phyloP scores from a whole-genome alignment of 2,888 invertebrate species.

The Thymelicus acteon region DNA sequence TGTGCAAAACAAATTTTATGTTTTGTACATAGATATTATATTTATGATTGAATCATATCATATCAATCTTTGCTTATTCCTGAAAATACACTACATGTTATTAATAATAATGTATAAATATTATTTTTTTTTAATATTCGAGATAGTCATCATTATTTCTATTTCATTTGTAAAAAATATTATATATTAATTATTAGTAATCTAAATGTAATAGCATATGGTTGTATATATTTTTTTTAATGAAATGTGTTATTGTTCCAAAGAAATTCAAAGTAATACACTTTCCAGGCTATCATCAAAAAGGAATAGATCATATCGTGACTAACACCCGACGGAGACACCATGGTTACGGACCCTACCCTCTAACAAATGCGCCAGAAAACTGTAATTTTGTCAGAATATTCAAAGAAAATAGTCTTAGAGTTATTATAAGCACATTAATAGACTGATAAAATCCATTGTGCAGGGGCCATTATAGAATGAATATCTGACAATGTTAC shows the following conservation, averaged over 20 bases:
- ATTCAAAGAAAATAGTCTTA: slow-evolving; percentile 29
- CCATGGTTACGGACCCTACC: slow-evolving; percentile 51
- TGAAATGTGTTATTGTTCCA: slow-evolving; percentile 9
- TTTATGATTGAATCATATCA: no score
- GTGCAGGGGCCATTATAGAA: slow-evolving; percentile 16
- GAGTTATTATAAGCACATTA: background rate
- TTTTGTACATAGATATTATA: no score
- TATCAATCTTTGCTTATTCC: no score
- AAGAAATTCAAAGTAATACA: slow-evolving; percentile 46
- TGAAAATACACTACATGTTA: no score
- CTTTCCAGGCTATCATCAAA: slow-evolving; percentile 76
- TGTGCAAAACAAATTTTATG: no score
- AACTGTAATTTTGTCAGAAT: slow-evolving; percentile 45
- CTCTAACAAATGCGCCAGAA: slow-evolving; percentile 50
- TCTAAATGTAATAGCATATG: no score
- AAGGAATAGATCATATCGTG: slow-evolving; percentile 70
- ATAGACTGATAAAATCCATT: background rate
- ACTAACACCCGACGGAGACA: slow-evolving; percentile 60
- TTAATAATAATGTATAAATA: no score
- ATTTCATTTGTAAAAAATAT: no score
- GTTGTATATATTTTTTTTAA: background rate
- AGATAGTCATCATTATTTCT: no score
- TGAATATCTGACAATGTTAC: slow-evolving; percentile 32
- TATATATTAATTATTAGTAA: no score
- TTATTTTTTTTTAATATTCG: no score